Base-by-base conservation (phyloP, 1,140 invertebrate species). In the Magallana gigas region DNA sequence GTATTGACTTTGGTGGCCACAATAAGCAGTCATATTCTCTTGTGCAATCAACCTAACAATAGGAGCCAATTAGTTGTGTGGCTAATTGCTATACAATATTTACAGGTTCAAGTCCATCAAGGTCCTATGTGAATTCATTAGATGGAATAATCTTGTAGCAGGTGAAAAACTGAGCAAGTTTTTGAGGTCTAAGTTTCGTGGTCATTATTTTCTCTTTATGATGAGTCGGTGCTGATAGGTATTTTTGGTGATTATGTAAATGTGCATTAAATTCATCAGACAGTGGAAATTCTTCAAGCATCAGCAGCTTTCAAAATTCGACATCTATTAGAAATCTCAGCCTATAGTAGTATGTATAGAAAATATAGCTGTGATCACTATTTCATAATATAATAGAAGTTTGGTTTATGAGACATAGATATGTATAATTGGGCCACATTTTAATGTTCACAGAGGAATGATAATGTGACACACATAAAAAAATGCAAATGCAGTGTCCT, bases 11-110 rank as follows among this genome's bases (percentile, higher is more conserved):
- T 76, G 23, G 68, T 8, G 68, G 23, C 68, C 68, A 76, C 18
- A 76, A 76, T 76, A 76, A 48, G 68, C 68, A 76, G 12, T 36
- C 23, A 36, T 76, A 29, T 76, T 76, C 68, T 76, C 68, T 23
- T 29, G 68, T 76, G 68, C 68, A 76, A 29, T 76, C 36, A 29
- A 76, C 8, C 18, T 29, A 76, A 76, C 68, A 76, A 76, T 76
- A 76, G 36, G 68, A 36, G 18, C 36, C 68, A 76, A 76, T 76
- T 76, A 76, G 23, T 76, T 76, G 68, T 76, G 36, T 76, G 68
- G 36, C 68, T 76, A 76, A 76, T 76, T 76, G 68, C 68, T 76
- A 76, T 76, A 76, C 68, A 76, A 76, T 76, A 76, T 76, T 76
- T 76, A 76, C 68, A 76, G 23, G 68, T 76, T 76, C 11, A 23